phyloP scores from a whole-genome alignment of 2,113 vertebrate species.

The Globicephala melas region DNA sequence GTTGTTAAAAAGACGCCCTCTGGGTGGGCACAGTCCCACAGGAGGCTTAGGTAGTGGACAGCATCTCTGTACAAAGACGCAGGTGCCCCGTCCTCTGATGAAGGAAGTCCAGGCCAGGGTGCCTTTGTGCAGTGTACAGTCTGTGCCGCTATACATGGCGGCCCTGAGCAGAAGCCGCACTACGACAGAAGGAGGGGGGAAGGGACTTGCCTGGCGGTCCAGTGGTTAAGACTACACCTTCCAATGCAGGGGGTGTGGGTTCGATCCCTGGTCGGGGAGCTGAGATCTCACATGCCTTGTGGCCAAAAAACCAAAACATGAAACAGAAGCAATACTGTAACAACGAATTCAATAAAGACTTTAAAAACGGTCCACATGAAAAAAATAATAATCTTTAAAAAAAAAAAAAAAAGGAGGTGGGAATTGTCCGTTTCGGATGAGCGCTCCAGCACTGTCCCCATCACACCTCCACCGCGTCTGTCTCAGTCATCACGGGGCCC shows the following conservation, averaged over 20 bases:
- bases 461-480: neutral
- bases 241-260: too few species aligned
- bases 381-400: too few species aligned
- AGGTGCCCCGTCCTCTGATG: neutral
- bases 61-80: neutral
- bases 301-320: too few species aligned
- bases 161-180: neutral
- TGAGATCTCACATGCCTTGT: too few species aligned
- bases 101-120: neutral
- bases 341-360: too few species aligned
- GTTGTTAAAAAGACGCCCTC: neutral
- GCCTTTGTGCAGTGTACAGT: neutral
- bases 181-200: neutral
- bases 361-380: too few species aligned
- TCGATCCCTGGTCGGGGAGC: too few species aligned
- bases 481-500: neutral
- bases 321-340: too few species aligned
- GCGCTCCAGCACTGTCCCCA: fast-evolving
- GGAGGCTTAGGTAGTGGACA: neutral
- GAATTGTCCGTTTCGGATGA: fast-evolving
- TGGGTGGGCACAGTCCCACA: neutral
- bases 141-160: neutral
- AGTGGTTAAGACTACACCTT: too few species aligned
- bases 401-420: too few species aligned
- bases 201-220: too few species aligned